Percentiles rank a stretch among this genome's conserved stretches.
These are phyloP conservation scores for Cataglyphis hispanica DNA, from an alignment of 1,140 invertebrate species.

Conservation along the genomic window DNA sequence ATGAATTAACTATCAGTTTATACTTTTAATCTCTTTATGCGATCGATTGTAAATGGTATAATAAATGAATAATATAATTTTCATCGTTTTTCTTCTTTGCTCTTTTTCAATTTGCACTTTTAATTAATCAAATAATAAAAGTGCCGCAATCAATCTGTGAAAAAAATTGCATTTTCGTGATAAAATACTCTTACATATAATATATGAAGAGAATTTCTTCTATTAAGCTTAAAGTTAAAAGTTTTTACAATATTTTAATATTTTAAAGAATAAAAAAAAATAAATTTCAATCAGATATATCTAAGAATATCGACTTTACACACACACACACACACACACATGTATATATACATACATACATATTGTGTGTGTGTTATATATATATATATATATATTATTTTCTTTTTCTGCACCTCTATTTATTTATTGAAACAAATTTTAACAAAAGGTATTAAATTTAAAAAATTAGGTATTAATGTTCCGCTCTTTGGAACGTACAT, in stretches of 20 bases:
- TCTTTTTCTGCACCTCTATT: neutral
- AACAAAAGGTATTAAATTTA: neutral
- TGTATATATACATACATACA: neutral
- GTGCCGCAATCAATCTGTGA: neutral
- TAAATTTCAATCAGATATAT: too few relatives aligned
- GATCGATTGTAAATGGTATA: neutral
- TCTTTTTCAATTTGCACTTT: neutral
- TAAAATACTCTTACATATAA: neutral
- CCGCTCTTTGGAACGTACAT: neutral
- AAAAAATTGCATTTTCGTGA: neutral
- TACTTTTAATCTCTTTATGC: conserved; percentile 29
- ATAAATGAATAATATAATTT: conserved; percentile 4
- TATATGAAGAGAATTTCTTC: too few relatives aligned
- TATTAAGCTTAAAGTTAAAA: too few relatives aligned
- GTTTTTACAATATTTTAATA: neutral
- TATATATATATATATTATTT: neutral
- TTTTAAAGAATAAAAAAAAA: neutral
- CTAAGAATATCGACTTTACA: too few relatives aligned
- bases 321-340: neutral
- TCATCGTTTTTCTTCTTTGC: neutral
- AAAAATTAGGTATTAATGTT: neutral
- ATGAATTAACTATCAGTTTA: conserved; percentile 34
- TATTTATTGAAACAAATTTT: neutral
- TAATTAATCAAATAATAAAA: conserved; percentile 11
- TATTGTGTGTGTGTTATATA: too few relatives aligned